Evolutionary conservation across 2,888 invertebrate species (phyloP).

Genomic region (Cerastoderma edule): DNA sequence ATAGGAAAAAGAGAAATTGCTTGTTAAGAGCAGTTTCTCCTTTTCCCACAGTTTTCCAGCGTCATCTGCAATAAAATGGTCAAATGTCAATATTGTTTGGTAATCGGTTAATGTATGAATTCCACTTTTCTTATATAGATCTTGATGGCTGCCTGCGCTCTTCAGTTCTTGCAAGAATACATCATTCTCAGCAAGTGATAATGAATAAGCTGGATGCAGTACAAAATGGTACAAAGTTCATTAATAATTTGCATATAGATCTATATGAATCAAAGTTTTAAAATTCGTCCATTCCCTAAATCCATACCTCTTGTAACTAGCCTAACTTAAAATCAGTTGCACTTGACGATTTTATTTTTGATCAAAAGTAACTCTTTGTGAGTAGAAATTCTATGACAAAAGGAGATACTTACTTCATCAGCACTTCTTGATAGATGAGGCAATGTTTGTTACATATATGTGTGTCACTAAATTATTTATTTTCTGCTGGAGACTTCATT

Average conservation of each 20-base stretch:
- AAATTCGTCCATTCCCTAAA: neutral
- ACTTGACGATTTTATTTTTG: neutral
- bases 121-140: neutral
- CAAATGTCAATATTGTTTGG: no score
- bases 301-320: neutral
- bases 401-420: no score
- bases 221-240: slow-evolving; percentile 23
- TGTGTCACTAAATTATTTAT: no score
- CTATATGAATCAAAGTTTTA: neutral
- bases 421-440: no score
- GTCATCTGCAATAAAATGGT: no score
- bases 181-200: slow-evolving; percentile 36
- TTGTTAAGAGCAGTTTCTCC: no score
- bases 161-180: slow-evolving; percentile 36
- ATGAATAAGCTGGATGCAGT: slow-evolving; percentile 40
- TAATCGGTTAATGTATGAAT: no score
- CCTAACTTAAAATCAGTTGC: neutral
- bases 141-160: slow-evolving; percentile 3
- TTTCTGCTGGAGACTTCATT: no score
- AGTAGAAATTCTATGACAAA: no score
- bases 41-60: no score
- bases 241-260: neutral
- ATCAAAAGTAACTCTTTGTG: neutral
- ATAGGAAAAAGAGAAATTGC: no score
- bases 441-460: no score